Percentiles rank a stretch among this genome's conserved stretches.
Evolutionary conservation across 2,797 vertebrate species (phyloP).

Genomic region (Anableps anableps): DNA sequence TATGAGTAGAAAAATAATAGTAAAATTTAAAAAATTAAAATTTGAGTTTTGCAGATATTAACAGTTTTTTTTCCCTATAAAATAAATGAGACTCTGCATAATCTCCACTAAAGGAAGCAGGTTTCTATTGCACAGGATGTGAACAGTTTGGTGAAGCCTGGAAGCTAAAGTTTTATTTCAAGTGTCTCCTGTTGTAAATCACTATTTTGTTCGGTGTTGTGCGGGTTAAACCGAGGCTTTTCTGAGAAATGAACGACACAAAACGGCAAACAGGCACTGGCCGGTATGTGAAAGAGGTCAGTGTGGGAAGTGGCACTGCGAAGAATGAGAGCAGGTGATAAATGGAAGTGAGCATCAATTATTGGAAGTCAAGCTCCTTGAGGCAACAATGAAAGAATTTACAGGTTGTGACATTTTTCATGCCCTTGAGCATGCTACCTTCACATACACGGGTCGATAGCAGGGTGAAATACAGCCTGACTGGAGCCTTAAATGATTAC

Average conservation of each 20-base stretch:
- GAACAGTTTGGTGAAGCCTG: slow-evolving; percentile 45
- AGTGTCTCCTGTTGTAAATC: slow-evolving; percentile 77
- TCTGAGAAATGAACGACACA: slow-evolving; percentile 31
- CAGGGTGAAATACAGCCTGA: slow-evolving; percentile 63
- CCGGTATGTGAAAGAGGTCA: slow-evolving; percentile 36
- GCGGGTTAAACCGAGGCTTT: slow-evolving; percentile 40
- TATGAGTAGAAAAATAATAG: background rate
- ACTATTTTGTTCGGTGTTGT: slow-evolving; percentile 29
- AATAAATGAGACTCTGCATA: slow-evolving; percentile 8
- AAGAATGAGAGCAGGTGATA: slow-evolving; percentile 35
- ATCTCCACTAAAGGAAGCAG: slow-evolving; percentile 74
- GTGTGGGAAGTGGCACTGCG: slow-evolving; percentile 18
- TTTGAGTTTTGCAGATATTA: background rate
- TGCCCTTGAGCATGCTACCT: slow-evolving; percentile 62
- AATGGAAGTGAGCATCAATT: slow-evolving; percentile 64
- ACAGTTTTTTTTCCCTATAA: too few species aligned
- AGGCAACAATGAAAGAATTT: slow-evolving; percentile 72
- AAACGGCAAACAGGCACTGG: slow-evolving; percentile 35
- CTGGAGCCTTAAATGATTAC: slow-evolving; percentile 56
- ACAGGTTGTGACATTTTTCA: slow-evolving; percentile 61
- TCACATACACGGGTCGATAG: slow-evolving; percentile 56
- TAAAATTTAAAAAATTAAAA: background rate
- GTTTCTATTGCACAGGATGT: slow-evolving; percentile 61
- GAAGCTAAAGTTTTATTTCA: slow-evolving; percentile 66
- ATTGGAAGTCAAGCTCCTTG: slow-evolving; percentile 66